Base-by-base conservation (phyloP, 2,113 vertebrate species). In the Petroica traversi region DNA sequence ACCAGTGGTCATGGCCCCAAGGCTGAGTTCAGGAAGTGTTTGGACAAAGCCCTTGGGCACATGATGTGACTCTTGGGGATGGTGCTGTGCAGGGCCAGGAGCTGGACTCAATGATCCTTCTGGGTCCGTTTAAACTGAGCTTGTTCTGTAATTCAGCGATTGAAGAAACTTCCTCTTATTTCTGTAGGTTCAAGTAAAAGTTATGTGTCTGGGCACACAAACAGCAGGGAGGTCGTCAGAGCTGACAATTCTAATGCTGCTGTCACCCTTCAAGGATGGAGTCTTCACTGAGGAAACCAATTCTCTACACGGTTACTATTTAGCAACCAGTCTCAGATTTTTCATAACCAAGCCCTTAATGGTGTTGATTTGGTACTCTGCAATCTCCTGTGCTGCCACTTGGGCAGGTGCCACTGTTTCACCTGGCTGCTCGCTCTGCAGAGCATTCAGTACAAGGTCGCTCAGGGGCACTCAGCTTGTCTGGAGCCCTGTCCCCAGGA, bases 1-100 rank as follows among this genome's bases (percentile, higher is more conserved):
- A 45, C 26, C 22, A 59, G 62, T 2, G 62, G 22, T 5, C 38
- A 59, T 12, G 11, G 62, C 38, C 0, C 0, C 31, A 34, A 25
- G 34, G 1, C 23, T 38, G 63, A 68, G 33, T 0, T n/a, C 63
- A 28, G 19, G 28, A 4, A 52, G 5, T 2, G 0, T 15, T 2
- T 36, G 33, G 12, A 10, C 26, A 68, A 23, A 33, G 0, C 19
- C 5, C 62, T 45, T 1, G 0, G 14, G 54, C 18, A n/a, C 12
- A 10, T 2, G 18, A 5, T 19, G 33, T 4, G 54, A 23, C 22
- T 34, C 41, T 5, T 24, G 19, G 38, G 12, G 9, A 41, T 36
- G 26, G 20, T 36, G 4, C 26, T 45, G 6, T 36, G 54, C 12
- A 38, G 33, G 28, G 23, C 12, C 28, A 61, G 28, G 12, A 26